These are phyloP conservation scores for Agapetus fuscipes DNA, from an alignment of 2,888 invertebrate species.

Conservation along the genomic window DNA sequence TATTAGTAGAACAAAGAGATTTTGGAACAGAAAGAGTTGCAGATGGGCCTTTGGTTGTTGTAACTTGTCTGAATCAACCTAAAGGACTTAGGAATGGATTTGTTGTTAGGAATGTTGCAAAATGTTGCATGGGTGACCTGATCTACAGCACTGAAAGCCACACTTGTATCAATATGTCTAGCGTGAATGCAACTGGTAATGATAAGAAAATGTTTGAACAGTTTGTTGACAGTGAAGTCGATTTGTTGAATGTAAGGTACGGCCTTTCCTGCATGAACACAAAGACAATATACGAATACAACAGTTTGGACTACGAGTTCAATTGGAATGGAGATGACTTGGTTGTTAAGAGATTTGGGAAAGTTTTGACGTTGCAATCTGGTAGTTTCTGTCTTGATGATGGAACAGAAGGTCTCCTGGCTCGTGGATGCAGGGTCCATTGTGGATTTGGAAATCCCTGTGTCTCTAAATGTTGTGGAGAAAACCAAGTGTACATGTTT, in stretches of 20 bases:
- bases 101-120: conserved; percentile 28
- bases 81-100: too few relatives aligned
- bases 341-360: conserved; percentile 26
- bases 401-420: conserved; percentile 28
- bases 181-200: conserved; percentile 21
- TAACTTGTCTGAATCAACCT: too few relatives aligned
- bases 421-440: conserved; percentile 31
- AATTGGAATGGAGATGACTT: conserved; percentile 29
- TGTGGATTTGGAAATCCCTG: conserved; percentile 34
- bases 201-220: conserved; percentile 26
- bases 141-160: conserved; percentile 32
- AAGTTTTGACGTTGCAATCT: conserved; percentile 23
- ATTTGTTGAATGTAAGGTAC: conserved; percentile 8
- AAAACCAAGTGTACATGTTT: conserved; percentile 39
- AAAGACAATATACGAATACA: conserved; percentile 8
- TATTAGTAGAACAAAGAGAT: conserved; percentile 7
- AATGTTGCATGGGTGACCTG: conserved; percentile 36
- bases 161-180: conserved; percentile 27
- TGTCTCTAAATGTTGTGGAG: conserved; percentile 45
- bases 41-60: conserved; percentile 10
- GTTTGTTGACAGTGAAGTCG: conserved; percentile 24
- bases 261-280: conserved; percentile 5
- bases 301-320: conserved; percentile 22
- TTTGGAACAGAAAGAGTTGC: background rate
- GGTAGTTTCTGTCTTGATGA: conserved; percentile 41